Percentiles rank a stretch among this genome's conserved stretches.
Evolutionary conservation across 92 coral and sea anemone genomes (phyloP).

Genomic region (Bergia sp.): DNA sequence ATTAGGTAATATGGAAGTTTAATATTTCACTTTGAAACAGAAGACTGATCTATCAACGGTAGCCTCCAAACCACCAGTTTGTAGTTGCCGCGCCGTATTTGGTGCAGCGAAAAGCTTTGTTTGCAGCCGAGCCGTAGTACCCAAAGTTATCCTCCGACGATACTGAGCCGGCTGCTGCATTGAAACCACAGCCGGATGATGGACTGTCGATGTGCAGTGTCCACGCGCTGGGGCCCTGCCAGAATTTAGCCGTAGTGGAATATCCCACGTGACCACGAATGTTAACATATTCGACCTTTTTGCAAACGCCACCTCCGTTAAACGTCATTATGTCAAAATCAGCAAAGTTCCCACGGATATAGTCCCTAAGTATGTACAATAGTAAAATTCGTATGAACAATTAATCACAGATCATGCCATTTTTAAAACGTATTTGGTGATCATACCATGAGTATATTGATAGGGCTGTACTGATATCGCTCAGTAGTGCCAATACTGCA

Average conservation of each 20-base stretch:
- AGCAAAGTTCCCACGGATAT: constrained; percentile 67
- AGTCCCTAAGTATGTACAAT: constrained; percentile 54
- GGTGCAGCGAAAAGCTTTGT: constrained; percentile 37
- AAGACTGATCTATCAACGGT: no score
- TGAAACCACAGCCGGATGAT: neutral
- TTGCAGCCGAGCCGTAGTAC: neutral
- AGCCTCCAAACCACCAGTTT: constrained; percentile 36
- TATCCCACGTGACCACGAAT: constrained; percentile 48
- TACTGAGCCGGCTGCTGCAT: neutral
- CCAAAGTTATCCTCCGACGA: constrained; percentile 38
- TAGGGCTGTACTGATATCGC: no score
- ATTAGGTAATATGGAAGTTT: no score
- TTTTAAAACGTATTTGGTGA: no score
- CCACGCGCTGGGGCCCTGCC: constrained; percentile 14
- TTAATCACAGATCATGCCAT: no score
- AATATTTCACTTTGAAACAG: no score
- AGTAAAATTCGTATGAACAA: neutral
- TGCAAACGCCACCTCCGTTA: constrained; percentile 15
- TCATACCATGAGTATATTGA: no score
- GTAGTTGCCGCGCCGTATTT: neutral
- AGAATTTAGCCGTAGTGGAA: constrained; percentile 44
- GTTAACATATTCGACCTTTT: constrained; percentile 34
- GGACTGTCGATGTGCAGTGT: constrained; percentile 19
- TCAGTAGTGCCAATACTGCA: no score
- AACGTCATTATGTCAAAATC: constrained; percentile 56